These are phyloP conservation scores for Dreissena rostriformis DNA, from an alignment of 1,140 invertebrate species.

Conservation along the genomic window DNA sequence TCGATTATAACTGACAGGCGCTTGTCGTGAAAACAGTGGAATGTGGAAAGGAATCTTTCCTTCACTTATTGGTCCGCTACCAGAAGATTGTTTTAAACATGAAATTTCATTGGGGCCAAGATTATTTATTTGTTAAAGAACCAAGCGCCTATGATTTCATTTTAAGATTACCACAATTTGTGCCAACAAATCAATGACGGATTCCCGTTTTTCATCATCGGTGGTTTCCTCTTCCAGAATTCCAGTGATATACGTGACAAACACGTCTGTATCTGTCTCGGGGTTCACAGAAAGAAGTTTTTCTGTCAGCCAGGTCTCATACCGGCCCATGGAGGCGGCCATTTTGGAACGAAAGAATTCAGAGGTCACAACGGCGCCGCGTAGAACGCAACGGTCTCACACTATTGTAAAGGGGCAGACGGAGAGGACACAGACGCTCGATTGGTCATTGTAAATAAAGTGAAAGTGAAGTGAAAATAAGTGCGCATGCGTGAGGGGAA, in stretches of 20 bases:
- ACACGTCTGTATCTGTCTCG: conserved; percentile 73
- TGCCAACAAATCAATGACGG: conserved; percentile 61
- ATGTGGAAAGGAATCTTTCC: too few relatives aligned
- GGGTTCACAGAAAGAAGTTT: conserved; percentile 67
- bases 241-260: conserved; percentile 73
- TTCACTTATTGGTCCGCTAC: too few relatives aligned
- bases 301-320: conserved; percentile 69
- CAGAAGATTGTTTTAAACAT: too few relatives aligned
- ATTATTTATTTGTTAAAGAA: background rate
- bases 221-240: conserved; percentile 70
- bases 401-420: too few relatives aligned
- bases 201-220: conserved; percentile 68
- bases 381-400: too few relatives aligned
- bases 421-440: too few relatives aligned
- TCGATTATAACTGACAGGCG: too few relatives aligned
- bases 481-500: too few relatives aligned
- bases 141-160: background rate
- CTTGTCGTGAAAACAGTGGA: too few relatives aligned
- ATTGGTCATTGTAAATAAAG: too few relatives aligned
- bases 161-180: conserved; percentile 66
- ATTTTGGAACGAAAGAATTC: conserved; percentile 52
- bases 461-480: too few relatives aligned
- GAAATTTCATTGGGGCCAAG: too few relatives aligned
- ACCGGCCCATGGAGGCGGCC: conserved; percentile 66
- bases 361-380: background rate